Conservation (phyloP, 2,888 invertebrate species). For the Pristionchus entomophagus region DNA sequence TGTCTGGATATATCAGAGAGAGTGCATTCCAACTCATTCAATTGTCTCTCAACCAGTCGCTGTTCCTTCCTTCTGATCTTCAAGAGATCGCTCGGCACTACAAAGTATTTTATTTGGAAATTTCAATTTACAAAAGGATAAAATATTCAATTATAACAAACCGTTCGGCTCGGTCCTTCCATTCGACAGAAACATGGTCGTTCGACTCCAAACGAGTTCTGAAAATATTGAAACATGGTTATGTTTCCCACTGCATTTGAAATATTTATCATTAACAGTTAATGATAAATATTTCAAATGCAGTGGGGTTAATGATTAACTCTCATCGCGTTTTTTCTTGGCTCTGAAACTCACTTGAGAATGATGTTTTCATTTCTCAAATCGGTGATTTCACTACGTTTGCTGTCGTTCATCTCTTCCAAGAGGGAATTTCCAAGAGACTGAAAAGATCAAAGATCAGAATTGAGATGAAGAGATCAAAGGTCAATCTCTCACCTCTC, state of each 20-base stretch:
- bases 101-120: background rate
- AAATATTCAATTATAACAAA: background rate
- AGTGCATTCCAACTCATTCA: conserved; percentile 47
- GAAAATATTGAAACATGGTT: too few relatives aligned
- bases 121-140: background rate
- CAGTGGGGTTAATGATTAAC: too few relatives aligned
- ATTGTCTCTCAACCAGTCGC: conserved; percentile 19
- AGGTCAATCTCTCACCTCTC: conserved; percentile 40
- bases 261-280: background rate
- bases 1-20: conserved; percentile 47
- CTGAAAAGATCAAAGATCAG: conserved; percentile 29
- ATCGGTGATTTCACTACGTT: conserved; percentile 25
- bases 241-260: too few relatives aligned
- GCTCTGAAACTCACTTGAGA: conserved; percentile 38
- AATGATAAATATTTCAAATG: background rate
- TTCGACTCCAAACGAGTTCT: conserved; percentile 50
- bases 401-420: conserved; percentile 46
- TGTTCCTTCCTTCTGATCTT: conserved; percentile 19
- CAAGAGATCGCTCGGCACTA: conserved; percentile 9
- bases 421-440: conserved; percentile 27
- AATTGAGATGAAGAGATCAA: conserved; percentile 17
- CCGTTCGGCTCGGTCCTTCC: conserved; percentile 46
- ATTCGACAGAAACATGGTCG: conserved; percentile 71
- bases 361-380: conserved; percentile 23
- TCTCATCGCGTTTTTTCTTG: background rate